Percentiles rank a stretch among this genome's conserved stretches.
Conservation (phyloP, 2,113 vertebrate genomes). For the Dermatemys mawii region DNA sequence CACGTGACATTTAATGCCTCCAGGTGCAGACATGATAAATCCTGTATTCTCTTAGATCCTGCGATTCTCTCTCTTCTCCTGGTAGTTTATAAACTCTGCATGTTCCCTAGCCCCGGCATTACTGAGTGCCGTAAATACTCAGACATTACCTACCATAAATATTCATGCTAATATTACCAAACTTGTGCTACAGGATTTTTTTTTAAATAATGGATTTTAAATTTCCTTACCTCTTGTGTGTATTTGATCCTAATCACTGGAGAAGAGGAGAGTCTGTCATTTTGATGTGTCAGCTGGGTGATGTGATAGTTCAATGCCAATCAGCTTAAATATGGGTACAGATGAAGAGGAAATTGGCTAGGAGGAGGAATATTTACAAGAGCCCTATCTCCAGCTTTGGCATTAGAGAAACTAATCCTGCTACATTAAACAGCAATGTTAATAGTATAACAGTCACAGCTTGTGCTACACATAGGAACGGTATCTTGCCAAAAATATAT, state of each 20-base stretch:
- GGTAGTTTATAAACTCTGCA: neutral
- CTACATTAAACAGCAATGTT: slow-evolving; percentile 72
- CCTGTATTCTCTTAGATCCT: neutral
- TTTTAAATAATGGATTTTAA: slow-evolving; percentile 44
- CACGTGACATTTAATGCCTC: neutral
- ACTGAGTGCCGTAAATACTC: neutral
- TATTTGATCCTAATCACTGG: slow-evolving; percentile 57
- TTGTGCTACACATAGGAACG: slow-evolving; percentile 56
- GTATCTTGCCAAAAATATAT: slow-evolving; percentile 63
- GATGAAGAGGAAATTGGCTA: slow-evolving; percentile 50
- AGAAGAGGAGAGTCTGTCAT: slow-evolving; percentile 54
- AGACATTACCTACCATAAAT: neutral
- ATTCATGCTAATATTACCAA: neutral
- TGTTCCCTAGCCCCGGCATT: slow-evolving; percentile 13
- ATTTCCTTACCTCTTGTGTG: slow-evolving; percentile 42
- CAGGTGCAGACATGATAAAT: slow-evolving; percentile 15
- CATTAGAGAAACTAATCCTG: slow-evolving; percentile 70
- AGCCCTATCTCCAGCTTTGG: slow-evolving; percentile 56
- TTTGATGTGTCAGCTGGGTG: slow-evolving; percentile 23
- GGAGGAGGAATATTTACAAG: slow-evolving; percentile 69
- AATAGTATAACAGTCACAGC: slow-evolving; percentile 49
- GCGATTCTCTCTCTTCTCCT: neutral
- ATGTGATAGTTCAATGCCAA: slow-evolving; percentile 54
- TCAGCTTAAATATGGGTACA: slow-evolving; percentile 35
- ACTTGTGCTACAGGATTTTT: neutral